These are phyloP conservation scores for Aphis craccivora DNA, from an alignment of 1,140 invertebrate genomes.

Conservation along the genomic window DNA sequence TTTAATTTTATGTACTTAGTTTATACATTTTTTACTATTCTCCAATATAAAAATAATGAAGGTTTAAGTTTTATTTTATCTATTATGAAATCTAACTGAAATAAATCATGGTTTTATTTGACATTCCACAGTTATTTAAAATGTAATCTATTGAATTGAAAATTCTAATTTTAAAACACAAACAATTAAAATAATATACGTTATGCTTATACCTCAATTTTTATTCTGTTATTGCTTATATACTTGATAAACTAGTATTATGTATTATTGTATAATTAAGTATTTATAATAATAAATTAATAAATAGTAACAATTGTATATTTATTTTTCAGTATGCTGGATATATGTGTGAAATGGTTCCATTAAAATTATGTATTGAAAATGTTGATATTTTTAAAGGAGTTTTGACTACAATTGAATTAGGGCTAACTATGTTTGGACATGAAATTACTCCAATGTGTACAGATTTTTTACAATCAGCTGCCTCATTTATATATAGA, in stretches of 20 bases:
- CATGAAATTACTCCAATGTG: constrained; percentile 72
- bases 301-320: neutral
- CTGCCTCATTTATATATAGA: constrained; percentile 64
- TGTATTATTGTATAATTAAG: neutral
- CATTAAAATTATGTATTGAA: constrained; percentile 70
- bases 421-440: constrained; percentile 74
- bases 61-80: too few species aligned
- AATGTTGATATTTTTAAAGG: constrained; percentile 69
- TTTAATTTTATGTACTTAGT: too few species aligned
- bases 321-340: constrained; percentile 68
- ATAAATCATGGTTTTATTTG: too few species aligned
- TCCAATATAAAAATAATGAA: too few species aligned
- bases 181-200: neutral
- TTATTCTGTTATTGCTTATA: neutral
- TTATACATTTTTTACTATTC: too few species aligned
- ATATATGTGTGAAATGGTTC: constrained; percentile 74
- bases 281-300: neutral
- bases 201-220: neutral
- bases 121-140: too few species aligned
- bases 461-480: constrained; percentile 72
- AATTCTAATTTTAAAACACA: neutral
- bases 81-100: too few species aligned
- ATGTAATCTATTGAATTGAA: too few species aligned
- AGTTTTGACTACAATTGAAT: constrained; percentile 72
- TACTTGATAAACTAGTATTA: neutral